Percentiles rank a stretch among this genome's conserved stretches.
Evolutionary conservation across 2,797 vertebrate species (phyloP).

Genomic region (Botia kubotai): DNA sequence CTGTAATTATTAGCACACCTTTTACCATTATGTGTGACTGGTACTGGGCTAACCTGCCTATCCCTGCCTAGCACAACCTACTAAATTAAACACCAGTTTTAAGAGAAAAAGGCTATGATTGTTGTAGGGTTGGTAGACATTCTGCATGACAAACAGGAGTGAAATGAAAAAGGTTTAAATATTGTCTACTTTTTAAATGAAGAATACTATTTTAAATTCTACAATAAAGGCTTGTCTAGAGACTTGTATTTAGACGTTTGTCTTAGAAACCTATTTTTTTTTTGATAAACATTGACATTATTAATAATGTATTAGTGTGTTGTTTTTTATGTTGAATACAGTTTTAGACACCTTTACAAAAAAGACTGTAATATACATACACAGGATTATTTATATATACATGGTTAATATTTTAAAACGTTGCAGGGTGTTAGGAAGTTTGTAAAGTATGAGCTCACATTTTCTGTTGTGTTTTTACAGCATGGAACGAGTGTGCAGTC

Average conservation of each 20-base stretch:
- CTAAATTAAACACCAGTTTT: constrained; percentile 48
- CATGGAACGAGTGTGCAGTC: constrained; percentile 85
- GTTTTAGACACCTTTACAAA: too few species aligned
- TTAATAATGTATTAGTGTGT: too few species aligned
- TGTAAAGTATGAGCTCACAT: constrained; percentile 1
- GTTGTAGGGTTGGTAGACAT: not conserved
- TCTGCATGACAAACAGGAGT: not conserved
- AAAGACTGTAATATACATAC: too few species aligned
- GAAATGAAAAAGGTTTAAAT: too few species aligned
- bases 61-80: constrained; percentile 49
- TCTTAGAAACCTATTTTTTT: too few species aligned
- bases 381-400: not conserved
- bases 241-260: too few species aligned
- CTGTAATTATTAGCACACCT: constrained; percentile 19
- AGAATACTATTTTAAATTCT: too few species aligned
- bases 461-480: constrained; percentile 66
- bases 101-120: not conserved
- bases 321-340: too few species aligned
- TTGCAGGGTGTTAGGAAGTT: not conserved
- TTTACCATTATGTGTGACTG: constrained; percentile 52
- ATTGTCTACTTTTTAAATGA: too few species aligned
- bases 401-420: not conserved
- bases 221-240: too few species aligned
- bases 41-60: constrained; percentile 49
- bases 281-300: too few species aligned